Evolutionary conservation across 2,888 invertebrate species (phyloP).

Genomic region (Tachystola acroxantha): DNA sequence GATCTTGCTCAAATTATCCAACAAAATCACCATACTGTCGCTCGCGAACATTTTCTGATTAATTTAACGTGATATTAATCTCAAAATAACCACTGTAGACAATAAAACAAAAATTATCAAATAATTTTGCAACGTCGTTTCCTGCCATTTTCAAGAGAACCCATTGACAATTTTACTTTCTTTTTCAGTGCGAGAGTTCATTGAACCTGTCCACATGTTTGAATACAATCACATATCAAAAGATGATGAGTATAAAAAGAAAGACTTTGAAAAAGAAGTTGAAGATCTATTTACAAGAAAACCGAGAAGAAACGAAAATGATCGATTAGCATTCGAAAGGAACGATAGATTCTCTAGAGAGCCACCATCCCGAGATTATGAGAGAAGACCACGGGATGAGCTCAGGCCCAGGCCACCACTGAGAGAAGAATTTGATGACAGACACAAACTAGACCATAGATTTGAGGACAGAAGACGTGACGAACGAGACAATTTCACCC

Average conservation of each 20-base stretch:
- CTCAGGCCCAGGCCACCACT: slow-evolving; percentile 13
- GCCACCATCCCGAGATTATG: slow-evolving; percentile 15
- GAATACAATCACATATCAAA: slow-evolving; percentile 84
- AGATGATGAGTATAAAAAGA: slow-evolving; percentile 47
- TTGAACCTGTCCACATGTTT: slow-evolving; percentile 82
- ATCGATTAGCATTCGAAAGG: slow-evolving; percentile 9
- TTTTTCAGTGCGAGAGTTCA: slow-evolving; percentile 71
- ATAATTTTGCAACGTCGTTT: no score
- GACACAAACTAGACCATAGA: slow-evolving; percentile 28
- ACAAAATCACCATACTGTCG: no score
- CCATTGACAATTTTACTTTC: no score
- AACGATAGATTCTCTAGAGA: slow-evolving; percentile 36
- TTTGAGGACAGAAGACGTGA: slow-evolving; percentile 35
- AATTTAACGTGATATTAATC: no score
- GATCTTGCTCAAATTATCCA: no score
- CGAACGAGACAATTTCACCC: slow-evolving; percentile 33
- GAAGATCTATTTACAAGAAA: slow-evolving; percentile 52
- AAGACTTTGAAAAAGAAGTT: slow-evolving; percentile 55
- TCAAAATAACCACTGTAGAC: no score
- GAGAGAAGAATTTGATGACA: slow-evolving; percentile 26
- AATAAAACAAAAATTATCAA: no score
- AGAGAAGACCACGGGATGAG: slow-evolving; percentile 21
- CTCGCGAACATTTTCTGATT: no score
- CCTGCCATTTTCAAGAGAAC: no score
- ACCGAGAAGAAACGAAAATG: slow-evolving; percentile 25